These are phyloP conservation scores for Adoxophyes honmai DNA, from an alignment of 1,140 invertebrate genomes.

Conservation along the genomic window DNA sequence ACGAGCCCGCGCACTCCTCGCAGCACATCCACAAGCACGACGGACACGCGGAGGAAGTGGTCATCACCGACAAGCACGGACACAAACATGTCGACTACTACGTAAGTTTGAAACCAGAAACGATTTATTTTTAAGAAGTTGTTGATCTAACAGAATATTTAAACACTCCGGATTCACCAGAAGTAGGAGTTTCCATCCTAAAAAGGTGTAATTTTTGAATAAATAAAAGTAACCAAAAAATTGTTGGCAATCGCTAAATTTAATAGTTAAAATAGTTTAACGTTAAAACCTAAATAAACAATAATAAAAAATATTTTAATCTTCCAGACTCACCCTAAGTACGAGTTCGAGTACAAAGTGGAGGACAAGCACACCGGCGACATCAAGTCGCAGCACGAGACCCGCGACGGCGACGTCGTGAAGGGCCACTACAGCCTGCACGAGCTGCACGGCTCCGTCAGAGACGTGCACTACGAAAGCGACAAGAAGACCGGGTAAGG, in stretches of 20 bases:
- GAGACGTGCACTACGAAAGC: slow-evolving; percentile 35
- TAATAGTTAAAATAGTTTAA: no score
- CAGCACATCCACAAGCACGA: slow-evolving; percentile 44
- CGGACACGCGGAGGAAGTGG: slow-evolving; percentile 37
- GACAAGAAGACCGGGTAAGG: slow-evolving; percentile 30
- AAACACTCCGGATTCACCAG: slow-evolving; percentile 22
- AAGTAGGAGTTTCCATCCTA: slow-evolving; percentile 27
- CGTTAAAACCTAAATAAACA: slow-evolving; percentile 18
- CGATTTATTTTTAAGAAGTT: background rate
- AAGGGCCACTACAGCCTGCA: slow-evolving; percentile 71
- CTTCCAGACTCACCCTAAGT: slow-evolving; percentile 28
- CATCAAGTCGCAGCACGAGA: slow-evolving; percentile 57
- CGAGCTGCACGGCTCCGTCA: slow-evolving; percentile 42
- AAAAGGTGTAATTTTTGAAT: no score
- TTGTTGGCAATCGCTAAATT: no score
- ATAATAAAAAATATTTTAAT: no score
- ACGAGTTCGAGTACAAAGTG: slow-evolving; percentile 23
- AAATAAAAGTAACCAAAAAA: no score
- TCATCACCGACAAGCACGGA: slow-evolving; percentile 30
- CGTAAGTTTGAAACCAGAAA: slow-evolving; percentile 3
- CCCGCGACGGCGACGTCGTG: slow-evolving; percentile 61
- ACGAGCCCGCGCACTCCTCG: slow-evolving; percentile 39
- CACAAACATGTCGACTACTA: slow-evolving; percentile 26
- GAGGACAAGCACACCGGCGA: slow-evolving; percentile 56
- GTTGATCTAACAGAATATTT: no score